Conservation (phyloP, 2,888 invertebrate species). For the Pollenia griseotomentosa region DNA sequence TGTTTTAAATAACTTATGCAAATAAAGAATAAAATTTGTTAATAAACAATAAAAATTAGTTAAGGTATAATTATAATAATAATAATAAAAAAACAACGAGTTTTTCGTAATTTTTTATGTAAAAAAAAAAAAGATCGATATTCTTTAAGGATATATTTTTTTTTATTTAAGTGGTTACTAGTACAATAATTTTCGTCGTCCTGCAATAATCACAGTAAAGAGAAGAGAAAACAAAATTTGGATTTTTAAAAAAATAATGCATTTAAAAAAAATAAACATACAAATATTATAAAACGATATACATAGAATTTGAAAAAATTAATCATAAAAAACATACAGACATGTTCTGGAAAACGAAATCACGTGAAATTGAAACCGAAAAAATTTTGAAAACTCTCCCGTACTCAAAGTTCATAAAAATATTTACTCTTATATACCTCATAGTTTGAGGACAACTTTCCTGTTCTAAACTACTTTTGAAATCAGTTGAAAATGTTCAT, state of each 20-base stretch:
- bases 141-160: constrained; percentile 71
- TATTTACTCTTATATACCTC: too few relatives aligned
- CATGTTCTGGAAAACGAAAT: too few relatives aligned
- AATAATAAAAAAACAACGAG: constrained; percentile 59
- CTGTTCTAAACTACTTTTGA: too few relatives aligned
- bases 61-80: constrained; percentile 28
- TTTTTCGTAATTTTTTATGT: constrained; percentile 33
- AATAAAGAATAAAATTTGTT: constrained; percentile 59
- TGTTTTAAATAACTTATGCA: constrained; percentile 61
- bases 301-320: constrained; percentile 3
- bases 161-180: constrained; percentile 83
- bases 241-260: constrained; percentile 66
- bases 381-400: too few relatives aligned
- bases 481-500: too few relatives aligned
- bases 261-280: constrained; percentile 50
- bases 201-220: constrained; percentile 86
- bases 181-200: constrained; percentile 87
- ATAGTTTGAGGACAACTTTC: too few relatives aligned
- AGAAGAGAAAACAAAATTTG: constrained; percentile 80
- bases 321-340: neutral
- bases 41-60: constrained; percentile 60
- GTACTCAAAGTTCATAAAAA: too few relatives aligned
- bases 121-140: constrained; percentile 23
- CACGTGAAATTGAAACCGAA: too few relatives aligned
- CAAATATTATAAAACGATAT: constrained; percentile 23